Percentiles rank a stretch among this genome's conserved stretches.
phyloP scores from a whole-genome alignment of 1,140 invertebrate genomes.

The Diplogasteroides magnus region DNA sequence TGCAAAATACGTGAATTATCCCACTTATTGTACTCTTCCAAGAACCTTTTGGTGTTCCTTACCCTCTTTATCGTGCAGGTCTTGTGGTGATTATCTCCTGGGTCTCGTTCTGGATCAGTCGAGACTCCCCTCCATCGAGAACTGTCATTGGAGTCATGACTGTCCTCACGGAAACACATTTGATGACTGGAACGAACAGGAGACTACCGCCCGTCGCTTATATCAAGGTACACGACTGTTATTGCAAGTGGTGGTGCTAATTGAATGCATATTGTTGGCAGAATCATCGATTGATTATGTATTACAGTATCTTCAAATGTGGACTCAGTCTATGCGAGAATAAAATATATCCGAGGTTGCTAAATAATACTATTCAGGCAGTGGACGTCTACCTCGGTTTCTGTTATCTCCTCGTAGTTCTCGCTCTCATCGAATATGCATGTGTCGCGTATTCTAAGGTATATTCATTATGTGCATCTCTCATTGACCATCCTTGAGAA shows the following conservation, averaged over 20 bases:
- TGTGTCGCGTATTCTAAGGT: conserved; percentile 39
- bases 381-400: conserved; percentile 46
- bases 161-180: conserved; percentile 43
- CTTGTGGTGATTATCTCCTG: conserved; percentile 96
- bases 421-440: conserved; percentile 43
- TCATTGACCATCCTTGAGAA: neutral
- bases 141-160: conserved; percentile 43
- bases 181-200: conserved; percentile 36
- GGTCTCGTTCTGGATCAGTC: conserved; percentile 63
- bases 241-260: too few species aligned
- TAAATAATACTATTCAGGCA: too few species aligned
- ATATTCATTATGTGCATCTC: neutral
- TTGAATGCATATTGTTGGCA: too few species aligned
- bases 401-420: conserved; percentile 42
- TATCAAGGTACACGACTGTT: too few species aligned
- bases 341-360: neutral
- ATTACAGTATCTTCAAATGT: neutral
- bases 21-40: too few species aligned
- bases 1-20: too few species aligned
- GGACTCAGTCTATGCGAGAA: neutral
- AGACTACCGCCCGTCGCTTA: conserved; percentile 42
- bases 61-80: too few species aligned
- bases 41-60: too few species aligned
- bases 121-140: conserved; percentile 40
- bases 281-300: neutral